Evolutionary conservation across 64 coral and sea anemone species (phyloP).

Genomic region (Montipora capricornis): DNA sequence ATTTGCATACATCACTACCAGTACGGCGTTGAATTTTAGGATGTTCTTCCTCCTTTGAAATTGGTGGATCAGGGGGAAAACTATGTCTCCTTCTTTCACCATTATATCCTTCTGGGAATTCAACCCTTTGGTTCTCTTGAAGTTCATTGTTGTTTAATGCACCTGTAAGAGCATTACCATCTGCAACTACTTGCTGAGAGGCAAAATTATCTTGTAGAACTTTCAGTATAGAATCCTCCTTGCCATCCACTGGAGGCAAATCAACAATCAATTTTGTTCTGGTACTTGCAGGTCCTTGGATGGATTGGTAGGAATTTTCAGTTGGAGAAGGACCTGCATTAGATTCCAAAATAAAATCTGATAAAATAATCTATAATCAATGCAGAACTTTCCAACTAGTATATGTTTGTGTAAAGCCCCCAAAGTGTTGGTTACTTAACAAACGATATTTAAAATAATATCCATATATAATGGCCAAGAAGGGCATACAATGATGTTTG

Average conservation of each 20-base stretch:
- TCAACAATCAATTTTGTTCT: not conserved
- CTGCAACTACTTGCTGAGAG: not conserved
- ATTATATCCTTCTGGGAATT: not conserved
- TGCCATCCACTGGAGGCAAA: not conserved
- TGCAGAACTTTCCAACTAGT: not conserved
- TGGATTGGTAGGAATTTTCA: slow-evolving; percentile 22
- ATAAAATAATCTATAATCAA: not conserved
- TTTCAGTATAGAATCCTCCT: not conserved
- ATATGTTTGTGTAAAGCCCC: not conserved
- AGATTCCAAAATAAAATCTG: not conserved
- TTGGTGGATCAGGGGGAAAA: not conserved
- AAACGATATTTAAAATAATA: not conserved
- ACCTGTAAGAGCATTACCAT: not conserved
- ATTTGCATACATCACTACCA: not conserved
- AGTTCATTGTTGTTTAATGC: not conserved
- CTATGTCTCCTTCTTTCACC: not conserved
- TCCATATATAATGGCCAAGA: not conserved
- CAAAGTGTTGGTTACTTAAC: not conserved
- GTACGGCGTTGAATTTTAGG: not conserved
- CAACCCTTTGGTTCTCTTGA: not conserved
- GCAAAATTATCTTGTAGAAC: not conserved
- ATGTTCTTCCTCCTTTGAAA: not conserved
- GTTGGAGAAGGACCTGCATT: not conserved
- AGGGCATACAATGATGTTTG: not conserved
- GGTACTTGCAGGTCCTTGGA: not conserved